A percentile compares a stretch with the other conserved stretches of the same genome.
These are phyloP conservation scores for Denticeps clupeoides DNA, from an alignment of 2,797 vertebrate genomes.

Conservation along the genomic window DNA sequence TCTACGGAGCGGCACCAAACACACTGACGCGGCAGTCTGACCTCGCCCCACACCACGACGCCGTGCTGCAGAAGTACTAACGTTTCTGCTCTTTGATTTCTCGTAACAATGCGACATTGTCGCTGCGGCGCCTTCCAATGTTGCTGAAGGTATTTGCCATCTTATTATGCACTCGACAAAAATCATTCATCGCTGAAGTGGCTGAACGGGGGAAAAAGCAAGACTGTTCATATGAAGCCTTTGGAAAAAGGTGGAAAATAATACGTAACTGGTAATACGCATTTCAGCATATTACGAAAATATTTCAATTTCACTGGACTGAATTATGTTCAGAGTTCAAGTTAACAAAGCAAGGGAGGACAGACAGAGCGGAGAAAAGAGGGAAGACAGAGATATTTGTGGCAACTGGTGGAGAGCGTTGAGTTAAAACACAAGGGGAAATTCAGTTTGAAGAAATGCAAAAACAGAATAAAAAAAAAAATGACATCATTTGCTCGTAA, in stretches of 20 bases:
- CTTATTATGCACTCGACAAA: too few relatives aligned
- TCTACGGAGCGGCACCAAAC: slow-evolving; percentile 9
- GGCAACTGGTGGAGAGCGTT: slow-evolving; percentile 49
- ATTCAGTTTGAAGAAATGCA: slow-evolving; percentile 35
- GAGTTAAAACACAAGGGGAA: slow-evolving; percentile 47
- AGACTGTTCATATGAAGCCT: too few relatives aligned
- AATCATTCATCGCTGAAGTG: too few relatives aligned
- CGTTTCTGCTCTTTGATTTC: slow-evolving; percentile 16
- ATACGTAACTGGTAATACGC: too few relatives aligned
- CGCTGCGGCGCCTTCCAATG: too few relatives aligned
- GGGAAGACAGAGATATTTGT: slow-evolving; percentile 61
- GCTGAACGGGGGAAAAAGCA: too few relatives aligned
- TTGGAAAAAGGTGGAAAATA: too few relatives aligned
- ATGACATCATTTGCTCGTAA: too few relatives aligned
- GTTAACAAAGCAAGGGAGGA: slow-evolving; percentile 26
- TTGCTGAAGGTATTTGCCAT: too few relatives aligned
- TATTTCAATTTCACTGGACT: too few relatives aligned
- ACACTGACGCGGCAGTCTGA: slow-evolving; percentile 7
- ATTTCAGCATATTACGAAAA: too few relatives aligned
- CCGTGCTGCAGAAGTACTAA: too few relatives aligned
- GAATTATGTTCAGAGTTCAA: slow-evolving; percentile 6
- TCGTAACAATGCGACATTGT: not conserved
- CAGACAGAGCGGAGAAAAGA: slow-evolving; percentile 13
- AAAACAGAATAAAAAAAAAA: slow-evolving; percentile 23
- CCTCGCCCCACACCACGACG: slow-evolving; percentile 4